phyloP scores from a whole-genome alignment of 2,113 vertebrate genomes.

The human region GRCh38 chr21:35784001-35784500 shows the following conservation, averaged over 20 bases:
- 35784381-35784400: background rate
- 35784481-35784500: background rate
- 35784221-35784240: constrained; percentile 11
- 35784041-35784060: constrained; percentile 85
- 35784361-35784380: background rate
- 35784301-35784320: constrained; percentile 22
- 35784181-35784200: background rate
- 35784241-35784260: constrained; percentile 9
- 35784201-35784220: constrained; percentile 16
- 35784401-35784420: background rate
- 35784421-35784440: background rate
- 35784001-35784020: constrained; percentile 88
- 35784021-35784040: constrained; percentile 84
- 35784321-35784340: background rate
- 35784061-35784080: constrained; percentile 83
- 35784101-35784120: constrained; percentile 74
- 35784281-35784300: background rate
- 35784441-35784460: background rate
- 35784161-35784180: constrained; percentile 61
- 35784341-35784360: constrained; percentile 59
- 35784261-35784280: constrained; percentile 9
- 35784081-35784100: constrained; percentile 81
- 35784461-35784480: background rate
- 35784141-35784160: constrained; percentile 82
- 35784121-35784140: constrained; percentile 82